phyloP scores from a whole-genome alignment of 1,140 invertebrate species.

The Ditylenchus dipsaci region DNA sequence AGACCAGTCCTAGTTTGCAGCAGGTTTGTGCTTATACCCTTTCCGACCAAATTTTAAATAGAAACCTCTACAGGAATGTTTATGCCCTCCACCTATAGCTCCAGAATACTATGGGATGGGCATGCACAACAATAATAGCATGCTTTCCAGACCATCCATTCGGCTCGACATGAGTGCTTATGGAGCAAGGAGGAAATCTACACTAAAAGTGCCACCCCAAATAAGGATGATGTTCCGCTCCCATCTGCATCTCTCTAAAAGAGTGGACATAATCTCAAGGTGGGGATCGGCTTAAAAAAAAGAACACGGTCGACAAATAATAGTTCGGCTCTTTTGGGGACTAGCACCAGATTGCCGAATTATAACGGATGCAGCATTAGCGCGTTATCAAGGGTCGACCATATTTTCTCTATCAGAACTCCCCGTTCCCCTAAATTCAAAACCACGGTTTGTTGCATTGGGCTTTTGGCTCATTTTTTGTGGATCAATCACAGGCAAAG shows the following conservation, averaged over 20 bases:
- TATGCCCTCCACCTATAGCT: conserved; percentile 40
- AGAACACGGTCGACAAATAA: too few species aligned
- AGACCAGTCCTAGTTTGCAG: conserved; percentile 11
- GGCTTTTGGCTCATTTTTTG: neutral
- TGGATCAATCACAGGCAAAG: too few species aligned
- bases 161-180: conserved; percentile 19
- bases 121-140: conserved; percentile 21
- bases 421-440: too few species aligned
- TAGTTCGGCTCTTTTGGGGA: neutral
- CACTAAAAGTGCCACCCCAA: conserved; percentile 1
- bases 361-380: neutral
- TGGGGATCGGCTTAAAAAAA: conserved; percentile 36
- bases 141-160: conserved; percentile 8
- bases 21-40: conserved; percentile 26
- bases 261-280: conserved; percentile 47
- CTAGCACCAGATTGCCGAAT: neutral
- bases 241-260: conserved; percentile 46
- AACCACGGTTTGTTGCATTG: neutral
- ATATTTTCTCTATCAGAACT: too few species aligned
- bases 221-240: conserved; percentile 36
- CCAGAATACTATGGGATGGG: conserved; percentile 7
- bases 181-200: conserved; percentile 21
- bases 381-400: too few species aligned
- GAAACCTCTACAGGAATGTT: conserved; percentile 35
- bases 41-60: conserved; percentile 7